A percentile compares a stretch with the other conserved stretches of the same genome.
Evolutionary conservation across 2,113 vertebrate genomes (phyloP).

Genomic region (Strigops habroptila): DNA sequence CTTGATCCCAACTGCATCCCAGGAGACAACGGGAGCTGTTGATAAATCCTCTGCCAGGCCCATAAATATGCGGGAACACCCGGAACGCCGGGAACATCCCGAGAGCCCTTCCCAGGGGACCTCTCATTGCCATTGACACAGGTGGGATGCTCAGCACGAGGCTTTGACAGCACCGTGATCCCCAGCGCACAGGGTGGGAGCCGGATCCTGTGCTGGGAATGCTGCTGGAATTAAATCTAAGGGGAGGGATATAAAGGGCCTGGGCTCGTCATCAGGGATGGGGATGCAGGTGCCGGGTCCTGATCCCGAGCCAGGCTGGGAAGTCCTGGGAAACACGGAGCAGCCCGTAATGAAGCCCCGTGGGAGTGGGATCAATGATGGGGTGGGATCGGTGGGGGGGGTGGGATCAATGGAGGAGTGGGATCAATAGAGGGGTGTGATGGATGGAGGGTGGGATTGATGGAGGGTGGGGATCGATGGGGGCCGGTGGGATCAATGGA

Average conservation of each 20-base stretch:
- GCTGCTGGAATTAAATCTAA: neutral
- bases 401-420: too few relatives aligned
- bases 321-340: fast-evolving
- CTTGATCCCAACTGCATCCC: neutral
- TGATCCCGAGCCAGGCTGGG: neutral
- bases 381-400: too few relatives aligned
- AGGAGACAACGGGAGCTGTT: neutral
- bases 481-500: too few relatives aligned
- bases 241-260: neutral
- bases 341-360: neutral
- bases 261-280: neutral
- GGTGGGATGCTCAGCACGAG: neutral
- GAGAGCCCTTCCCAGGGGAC: neutral
- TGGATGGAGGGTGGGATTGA: too few relatives aligned
- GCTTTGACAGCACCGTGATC: neutral
- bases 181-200: neutral
- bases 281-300: neutral
- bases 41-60: neutral
- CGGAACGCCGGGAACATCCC: neutral
- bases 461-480: too few relatives aligned
- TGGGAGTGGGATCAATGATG: neutral
- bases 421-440: too few relatives aligned
- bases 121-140: neutral
- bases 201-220: neutral
- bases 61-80: neutral